Evolutionary conservation across 2,797 vertebrate species (phyloP).

Genomic region (Cirrhinus mrigala): DNA sequence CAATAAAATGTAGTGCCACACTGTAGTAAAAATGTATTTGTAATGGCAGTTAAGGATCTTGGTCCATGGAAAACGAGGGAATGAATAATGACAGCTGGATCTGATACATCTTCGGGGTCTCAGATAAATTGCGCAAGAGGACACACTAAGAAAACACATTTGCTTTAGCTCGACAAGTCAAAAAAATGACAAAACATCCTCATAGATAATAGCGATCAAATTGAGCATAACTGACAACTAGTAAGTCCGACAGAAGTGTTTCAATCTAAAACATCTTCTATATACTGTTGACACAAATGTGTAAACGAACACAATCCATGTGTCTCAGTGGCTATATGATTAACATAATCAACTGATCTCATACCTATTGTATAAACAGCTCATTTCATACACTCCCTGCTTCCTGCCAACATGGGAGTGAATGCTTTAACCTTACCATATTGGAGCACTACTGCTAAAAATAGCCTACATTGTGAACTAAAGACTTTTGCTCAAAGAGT

Average conservation of each 20-base stretch:
- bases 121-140: conserved; percentile 23
- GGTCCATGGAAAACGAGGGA: not conserved
- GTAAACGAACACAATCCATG: conserved; percentile 18
- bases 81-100: conserved; percentile 21
- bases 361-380: conserved; percentile 67
- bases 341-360: conserved; percentile 53
- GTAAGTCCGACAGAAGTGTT: not conserved
- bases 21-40: not conserved
- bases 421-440: conserved; percentile 41
- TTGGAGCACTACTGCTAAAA: conserved; percentile 45
- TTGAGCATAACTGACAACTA: not conserved
- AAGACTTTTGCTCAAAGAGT: conserved; percentile 61
- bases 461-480: conserved; percentile 62
- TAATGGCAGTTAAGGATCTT: not conserved
- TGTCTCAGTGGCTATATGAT: conserved; percentile 42
- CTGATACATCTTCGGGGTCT: conserved; percentile 3
- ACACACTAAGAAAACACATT: conserved; percentile 9
- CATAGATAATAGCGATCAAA: not conserved
- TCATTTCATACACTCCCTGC: conserved; percentile 29
- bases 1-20: not conserved
- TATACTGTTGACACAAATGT: conserved; percentile 30
- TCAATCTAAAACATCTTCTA: conserved; percentile 9
- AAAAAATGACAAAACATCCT: not conserved
- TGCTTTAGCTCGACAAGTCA: not conserved
- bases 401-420: conserved; percentile 8